Evolutionary conservation across 2,113 vertebrate species (phyloP), one percentile per base, ranked within the genome.

Genomic region (Vidua chalybeata): DNA sequence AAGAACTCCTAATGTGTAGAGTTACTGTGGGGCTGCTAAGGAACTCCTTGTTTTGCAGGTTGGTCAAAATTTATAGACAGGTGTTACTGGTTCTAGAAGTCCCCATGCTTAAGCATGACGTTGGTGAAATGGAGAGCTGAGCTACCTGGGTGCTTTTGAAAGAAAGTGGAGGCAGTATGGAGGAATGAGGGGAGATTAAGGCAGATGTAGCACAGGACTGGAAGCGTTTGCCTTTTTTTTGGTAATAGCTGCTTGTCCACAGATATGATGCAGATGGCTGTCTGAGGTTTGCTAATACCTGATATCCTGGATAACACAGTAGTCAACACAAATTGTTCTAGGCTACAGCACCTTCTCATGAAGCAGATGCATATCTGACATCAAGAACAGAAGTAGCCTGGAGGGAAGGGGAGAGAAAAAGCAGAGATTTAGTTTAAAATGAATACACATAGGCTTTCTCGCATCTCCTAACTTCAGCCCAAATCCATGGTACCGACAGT

Each of bases 191-290:
- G 90, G 94, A 97, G 94, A 97, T 98, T 98, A 98, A 98, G 98
- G 98, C 98, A 98, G 98, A 96, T 97, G 97, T 83, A 98, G 97
- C 97, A 94, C 93, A 95, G 97, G 97, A 97, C 95, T 95, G 97
- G 95, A 97, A 97, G 97, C 96, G 86, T 96, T 98, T 90, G 98
- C 98, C 97, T 97, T 98, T 96, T 89, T 94, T 97, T 98, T 98
- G 98, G 98, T 98, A 98, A 97, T 97, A 98, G 98, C 98, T 98
- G 98, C 98, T 98, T 98, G 98, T 98, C 98, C 98, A 98, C 97
- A 97, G 97, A 97, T 97, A 98, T 90, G 97, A 97, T 97, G 98
- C 96, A 95, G 98, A 97, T 97, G 98, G 97, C 97, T 97, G 96
- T 97, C 97, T 96, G 98, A 97, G 95, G 97, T 97, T 98, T 95